phyloP scores from a whole-genome alignment of 1,140 invertebrate species.

The Diorhabda carinulata region DNA sequence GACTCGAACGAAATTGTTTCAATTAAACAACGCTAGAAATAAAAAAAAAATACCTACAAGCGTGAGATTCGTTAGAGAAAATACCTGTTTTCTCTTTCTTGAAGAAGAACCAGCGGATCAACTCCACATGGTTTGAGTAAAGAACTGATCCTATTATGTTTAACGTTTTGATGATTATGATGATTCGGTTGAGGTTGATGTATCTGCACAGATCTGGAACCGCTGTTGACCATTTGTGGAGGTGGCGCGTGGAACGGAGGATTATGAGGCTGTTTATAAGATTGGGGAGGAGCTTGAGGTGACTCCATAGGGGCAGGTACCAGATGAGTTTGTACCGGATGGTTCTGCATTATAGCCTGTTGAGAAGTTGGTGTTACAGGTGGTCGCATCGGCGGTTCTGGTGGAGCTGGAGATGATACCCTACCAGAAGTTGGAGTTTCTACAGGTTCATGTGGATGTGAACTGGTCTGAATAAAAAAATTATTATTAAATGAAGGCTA shows the following conservation, averaged over 20 bases:
- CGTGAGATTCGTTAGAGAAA: neutral
- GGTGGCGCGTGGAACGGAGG: constrained; percentile 26
- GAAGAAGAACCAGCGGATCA: constrained; percentile 87
- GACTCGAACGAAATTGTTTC: too few relatives aligned
- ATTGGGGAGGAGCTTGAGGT: constrained; percentile 36
- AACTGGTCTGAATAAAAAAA: neutral
- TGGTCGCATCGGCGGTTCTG: neutral
- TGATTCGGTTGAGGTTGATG: constrained; percentile 20
- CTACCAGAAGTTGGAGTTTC: neutral
- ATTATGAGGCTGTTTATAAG: constrained; percentile 33
- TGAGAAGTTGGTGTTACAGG: neutral
- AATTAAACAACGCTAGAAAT: neutral
- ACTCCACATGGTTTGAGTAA: constrained; percentile 86
- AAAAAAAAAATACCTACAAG: constrained; percentile 1
- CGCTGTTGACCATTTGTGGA: constrained; percentile 12
- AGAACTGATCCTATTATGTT: constrained; percentile 80
- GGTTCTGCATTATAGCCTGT: neutral
- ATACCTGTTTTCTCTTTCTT: constrained; percentile 87
- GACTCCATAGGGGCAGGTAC: neutral
- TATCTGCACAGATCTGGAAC: constrained; percentile 29
- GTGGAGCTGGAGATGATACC: neutral
- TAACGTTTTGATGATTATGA: constrained; percentile 39
- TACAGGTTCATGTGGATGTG: neutral
- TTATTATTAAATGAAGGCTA: too few relatives aligned
- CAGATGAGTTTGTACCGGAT: neutral